phyloP scores from a whole-genome alignment of 2,113 vertebrate genomes.

The Grammomys surdaster region DNA sequence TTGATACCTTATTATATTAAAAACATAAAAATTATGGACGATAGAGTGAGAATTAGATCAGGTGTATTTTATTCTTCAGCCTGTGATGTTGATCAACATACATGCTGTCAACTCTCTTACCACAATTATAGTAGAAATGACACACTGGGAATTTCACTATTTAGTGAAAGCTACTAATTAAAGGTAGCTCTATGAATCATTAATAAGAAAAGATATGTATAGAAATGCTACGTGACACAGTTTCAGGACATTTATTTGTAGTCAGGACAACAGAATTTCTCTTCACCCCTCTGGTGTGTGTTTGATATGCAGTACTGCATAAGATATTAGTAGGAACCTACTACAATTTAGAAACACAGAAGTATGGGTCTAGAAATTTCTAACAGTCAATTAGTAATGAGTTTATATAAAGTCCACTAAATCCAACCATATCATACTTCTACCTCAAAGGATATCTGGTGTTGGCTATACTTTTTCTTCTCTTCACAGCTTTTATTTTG shows the following conservation, averaged over 20 bases:
- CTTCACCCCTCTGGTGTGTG: background rate
- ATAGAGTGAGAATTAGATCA: slow-evolving; percentile 39
- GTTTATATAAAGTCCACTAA: background rate
- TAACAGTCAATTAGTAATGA: background rate
- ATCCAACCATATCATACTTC: background rate
- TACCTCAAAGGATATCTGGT: background rate
- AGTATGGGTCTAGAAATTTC: background rate
- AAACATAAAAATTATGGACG: background rate
- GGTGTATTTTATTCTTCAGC: background rate
- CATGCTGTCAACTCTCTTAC: background rate
- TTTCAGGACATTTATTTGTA: background rate
- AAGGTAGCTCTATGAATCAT: background rate
- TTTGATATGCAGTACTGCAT: background rate
- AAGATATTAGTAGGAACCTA: background rate
- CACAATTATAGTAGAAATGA: background rate
- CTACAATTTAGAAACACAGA: background rate
- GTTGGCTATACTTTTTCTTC: no score
- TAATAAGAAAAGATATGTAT: background rate
- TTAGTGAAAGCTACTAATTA: background rate
- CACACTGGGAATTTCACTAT: background rate
- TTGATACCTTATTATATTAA: background rate
- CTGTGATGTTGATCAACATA: background rate
- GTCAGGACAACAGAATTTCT: background rate
- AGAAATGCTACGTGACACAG: background rate
- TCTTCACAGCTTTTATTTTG: background rate